Evolutionary conservation across 1,140 invertebrate genomes (phyloP).

Genomic region (Microplitis demolitor): DNA sequence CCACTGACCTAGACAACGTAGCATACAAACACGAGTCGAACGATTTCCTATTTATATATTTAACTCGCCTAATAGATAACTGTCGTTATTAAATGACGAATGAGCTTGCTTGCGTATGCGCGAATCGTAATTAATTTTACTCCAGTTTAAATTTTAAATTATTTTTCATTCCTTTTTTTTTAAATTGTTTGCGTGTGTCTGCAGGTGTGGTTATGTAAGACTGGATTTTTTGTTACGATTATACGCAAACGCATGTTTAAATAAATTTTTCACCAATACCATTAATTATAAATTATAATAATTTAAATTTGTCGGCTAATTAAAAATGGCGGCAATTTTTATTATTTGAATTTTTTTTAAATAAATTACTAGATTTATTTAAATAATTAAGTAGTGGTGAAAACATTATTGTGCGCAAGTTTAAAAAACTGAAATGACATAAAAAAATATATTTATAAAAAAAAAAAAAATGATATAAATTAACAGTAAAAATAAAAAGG

Average conservation of each 20-base stretch:
- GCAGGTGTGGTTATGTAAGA: not conserved
- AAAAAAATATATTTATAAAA: not conserved
- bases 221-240: not conserved
- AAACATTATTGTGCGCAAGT: too few relatives aligned
- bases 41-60: not conserved
- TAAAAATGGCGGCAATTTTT: too few relatives aligned
- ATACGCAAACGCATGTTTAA: conserved; percentile 2
- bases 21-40: conserved; percentile 5
- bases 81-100: conserved; percentile 12
- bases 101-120: conserved; percentile 21
- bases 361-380: too few relatives aligned
- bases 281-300: too few relatives aligned
- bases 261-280: not conserved
- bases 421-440: not conserved
- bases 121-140: not conserved
- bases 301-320: too few relatives aligned
- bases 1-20: conserved; percentile 30
- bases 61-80: conserved; percentile 4
- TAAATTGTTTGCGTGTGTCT: too few relatives aligned
- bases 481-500: conserved; percentile 19
- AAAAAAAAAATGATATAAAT: conserved; percentile 9
- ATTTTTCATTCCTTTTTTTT: too few relatives aligned
- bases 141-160: too few relatives aligned
- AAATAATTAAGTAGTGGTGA: too few relatives aligned
- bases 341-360: too few relatives aligned